A percentile compares a stretch with the other conserved stretches of the same genome.
These are phyloP conservation scores for Hyperopisus bebe DNA, from an alignment of 2,113 vertebrate genomes.

Conservation along the genomic window DNA sequence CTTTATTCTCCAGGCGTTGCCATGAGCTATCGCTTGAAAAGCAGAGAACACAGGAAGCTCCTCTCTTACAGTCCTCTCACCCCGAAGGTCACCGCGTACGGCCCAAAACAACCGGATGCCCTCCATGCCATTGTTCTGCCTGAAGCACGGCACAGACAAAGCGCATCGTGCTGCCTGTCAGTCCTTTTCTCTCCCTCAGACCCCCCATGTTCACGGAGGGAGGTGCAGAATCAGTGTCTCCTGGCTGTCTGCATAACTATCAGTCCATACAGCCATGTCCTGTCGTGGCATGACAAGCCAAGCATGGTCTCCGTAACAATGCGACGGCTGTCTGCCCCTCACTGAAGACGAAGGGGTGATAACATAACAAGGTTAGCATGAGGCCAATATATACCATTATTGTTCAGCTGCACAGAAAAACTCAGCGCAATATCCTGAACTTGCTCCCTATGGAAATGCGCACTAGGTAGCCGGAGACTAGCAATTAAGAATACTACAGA, in stretches of 20 bases:
- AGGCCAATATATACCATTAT: not conserved
- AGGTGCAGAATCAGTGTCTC: not conserved
- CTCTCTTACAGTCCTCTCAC: not conserved
- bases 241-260: not conserved
- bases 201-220: not conserved
- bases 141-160: not conserved
- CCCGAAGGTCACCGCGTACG: not conserved
- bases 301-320: not conserved
- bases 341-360: not conserved
- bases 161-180: not conserved
- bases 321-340: not conserved
- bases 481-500: not conserved
- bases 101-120: constrained; percentile 12
- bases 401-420: not conserved
- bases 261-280: not conserved
- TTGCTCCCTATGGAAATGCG: not conserved
- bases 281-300: not conserved
- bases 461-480: not conserved
- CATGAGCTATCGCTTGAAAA: not conserved
- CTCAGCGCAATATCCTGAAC: not conserved
- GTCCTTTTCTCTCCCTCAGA: not conserved
- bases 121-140: not conserved
- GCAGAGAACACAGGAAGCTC: not conserved
- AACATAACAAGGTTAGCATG: not conserved
- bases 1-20: too few relatives aligned